A percentile compares a stretch with the other conserved stretches of the same genome.
Conservation (phyloP, 2,888 invertebrate genomes). For the Digitonthophagus gazella region DNA sequence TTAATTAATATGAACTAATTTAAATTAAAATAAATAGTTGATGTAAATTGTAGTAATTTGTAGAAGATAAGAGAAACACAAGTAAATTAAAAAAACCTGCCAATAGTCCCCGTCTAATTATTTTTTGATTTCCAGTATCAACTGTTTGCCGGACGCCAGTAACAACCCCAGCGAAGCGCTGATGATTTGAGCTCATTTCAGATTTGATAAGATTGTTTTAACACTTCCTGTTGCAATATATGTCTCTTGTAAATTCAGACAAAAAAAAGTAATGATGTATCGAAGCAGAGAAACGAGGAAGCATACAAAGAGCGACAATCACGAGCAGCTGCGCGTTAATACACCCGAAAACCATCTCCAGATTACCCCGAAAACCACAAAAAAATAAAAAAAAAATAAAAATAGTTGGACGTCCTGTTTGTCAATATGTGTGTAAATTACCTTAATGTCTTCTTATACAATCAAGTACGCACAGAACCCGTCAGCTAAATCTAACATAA, state of each 20-base stretch:
- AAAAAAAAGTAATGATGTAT: constrained; percentile 22
- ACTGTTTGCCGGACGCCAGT: constrained; percentile 52
- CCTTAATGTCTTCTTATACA: not conserved
- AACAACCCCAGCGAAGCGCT: constrained; percentile 42
- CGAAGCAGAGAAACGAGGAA: constrained; percentile 43
- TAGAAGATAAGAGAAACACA: constrained; percentile 7
- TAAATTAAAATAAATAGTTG: not conserved
- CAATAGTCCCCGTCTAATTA: constrained; percentile 45
- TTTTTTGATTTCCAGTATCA: constrained; percentile 52
- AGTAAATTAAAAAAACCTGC: constrained; percentile 3
- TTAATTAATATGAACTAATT: constrained; percentile 6
- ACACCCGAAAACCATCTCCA: constrained; percentile 32
- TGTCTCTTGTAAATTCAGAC: constrained; percentile 24
- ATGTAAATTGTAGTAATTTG: constrained; percentile 1
- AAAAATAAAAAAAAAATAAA: not conserved
- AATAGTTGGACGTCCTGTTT: not conserved
- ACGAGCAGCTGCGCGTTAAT: constrained; percentile 44
- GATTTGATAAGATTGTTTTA: constrained; percentile 32
- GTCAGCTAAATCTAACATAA: not conserved
- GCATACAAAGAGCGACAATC: constrained; percentile 48
- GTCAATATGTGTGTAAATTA: not conserved
- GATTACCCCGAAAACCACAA: not conserved
- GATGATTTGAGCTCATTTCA: constrained; percentile 39
- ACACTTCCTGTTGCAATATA: constrained; percentile 35
- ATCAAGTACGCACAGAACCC: not conserved